Percentiles rank a stretch among this genome's conserved stretches.
Evolutionary conservation across 2,888 invertebrate species (phyloP).

Genomic region (Amiota communis): DNA sequence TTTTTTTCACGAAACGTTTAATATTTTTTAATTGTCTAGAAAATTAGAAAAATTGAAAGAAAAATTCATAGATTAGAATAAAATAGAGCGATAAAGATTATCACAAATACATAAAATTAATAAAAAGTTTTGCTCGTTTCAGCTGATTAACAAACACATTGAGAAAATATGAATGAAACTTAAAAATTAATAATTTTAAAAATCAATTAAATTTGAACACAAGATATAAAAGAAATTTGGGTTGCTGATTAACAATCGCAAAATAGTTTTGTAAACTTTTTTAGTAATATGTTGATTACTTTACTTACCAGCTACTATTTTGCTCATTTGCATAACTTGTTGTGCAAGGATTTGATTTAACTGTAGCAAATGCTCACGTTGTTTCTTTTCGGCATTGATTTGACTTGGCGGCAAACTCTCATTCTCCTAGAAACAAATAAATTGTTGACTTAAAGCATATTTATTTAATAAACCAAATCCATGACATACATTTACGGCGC

Average conservation of each 20-base stretch:
- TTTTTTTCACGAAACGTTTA: slow-evolving; percentile 52
- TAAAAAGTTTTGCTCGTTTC: not conserved
- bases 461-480: too few species aligned
- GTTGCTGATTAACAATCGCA: too few species aligned
- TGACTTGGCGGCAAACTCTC: slow-evolving; percentile 79
- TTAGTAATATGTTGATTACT: not conserved
- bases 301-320: slow-evolving; percentile 92
- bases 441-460: too few species aligned
- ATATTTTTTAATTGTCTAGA: slow-evolving; percentile 71
- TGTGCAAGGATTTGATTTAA: slow-evolving; percentile 93
- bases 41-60: slow-evolving; percentile 70
- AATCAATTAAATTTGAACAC: slow-evolving; percentile 55
- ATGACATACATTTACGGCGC: slow-evolving; percentile 69
- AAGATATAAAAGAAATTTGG: slow-evolving; percentile 59
- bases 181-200: not conserved
- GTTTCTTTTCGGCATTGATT: slow-evolving; percentile 87
- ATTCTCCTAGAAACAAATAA: slow-evolving; percentile 53
- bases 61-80: slow-evolving; percentile 67
- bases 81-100: slow-evolving; percentile 53
- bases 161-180: not conserved
- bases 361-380: slow-evolving; percentile 90
- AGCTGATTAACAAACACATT: slow-evolving; percentile 33
- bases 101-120: slow-evolving; percentile 13
- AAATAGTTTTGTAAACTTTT: too few species aligned
- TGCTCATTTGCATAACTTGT: slow-evolving; percentile 95